Evolutionary conservation across 2,888 invertebrate genomes (phyloP), one percentile per base, ranked within the genome.

Genomic region (Metalampra italica): DNA sequence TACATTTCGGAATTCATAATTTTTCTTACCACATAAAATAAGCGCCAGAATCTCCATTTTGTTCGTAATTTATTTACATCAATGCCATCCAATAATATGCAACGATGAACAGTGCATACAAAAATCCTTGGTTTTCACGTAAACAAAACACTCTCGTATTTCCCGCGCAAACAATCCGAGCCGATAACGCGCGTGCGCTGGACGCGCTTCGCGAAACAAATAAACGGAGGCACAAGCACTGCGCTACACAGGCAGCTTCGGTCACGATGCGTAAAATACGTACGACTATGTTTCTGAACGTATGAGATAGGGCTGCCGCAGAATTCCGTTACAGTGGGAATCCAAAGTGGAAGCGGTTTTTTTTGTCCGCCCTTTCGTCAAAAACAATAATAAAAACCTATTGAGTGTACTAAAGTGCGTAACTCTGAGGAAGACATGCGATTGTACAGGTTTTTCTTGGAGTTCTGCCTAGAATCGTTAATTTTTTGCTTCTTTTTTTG

Each of bases 121-220:
- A 32, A 32, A 37, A 50, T 52, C 52, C 51, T 49, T 40, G 52
- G 45, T 59, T 59, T 54, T 68, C 69, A 71, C 69, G 68, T 69
- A 61, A 69, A 72, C 71, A 73, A 61, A 69, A 72, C 71, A 73
- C 62, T 60, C 48, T 53, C 56, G 62, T 50, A 54, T 46, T 65
- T 65, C 60, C 67, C 72, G 73, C 75, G 69, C 53, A 54, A 57
- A 39, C 54, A 62, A 59, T 54, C 55, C 53, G 64, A 64, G 69
- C 36, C 36, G 1, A 36, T 68, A 68, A 62, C 65, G 75, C 83
- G 82, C 84, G 75, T 81, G 76, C 71, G 73, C 76, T 72, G 68
- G 62, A 67, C 78, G 78, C 82, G 84, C 71, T 69, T 71, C 80
- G 72, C 79, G 78, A 67, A 73, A 74, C 71, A 70, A 85, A 76